Percentiles rank a stretch among this genome's conserved stretches.
Conservation (phyloP, 2,797 vertebrate genomes). For the Otolemur crassicaudatus region DNA sequence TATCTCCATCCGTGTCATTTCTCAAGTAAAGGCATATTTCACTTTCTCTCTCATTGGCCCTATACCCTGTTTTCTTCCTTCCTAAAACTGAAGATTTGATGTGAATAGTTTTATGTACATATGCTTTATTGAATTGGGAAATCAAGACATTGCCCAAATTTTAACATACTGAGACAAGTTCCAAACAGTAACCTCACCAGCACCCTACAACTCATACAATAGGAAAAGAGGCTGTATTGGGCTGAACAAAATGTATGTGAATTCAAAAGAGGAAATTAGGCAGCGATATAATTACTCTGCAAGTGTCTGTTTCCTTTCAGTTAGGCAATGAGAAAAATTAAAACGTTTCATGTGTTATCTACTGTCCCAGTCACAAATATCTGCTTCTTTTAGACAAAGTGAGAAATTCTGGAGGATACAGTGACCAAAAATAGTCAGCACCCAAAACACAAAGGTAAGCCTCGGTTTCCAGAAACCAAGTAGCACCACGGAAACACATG, state of each 20-base stretch:
- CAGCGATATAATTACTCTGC: neutral
- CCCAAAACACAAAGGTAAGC: neutral
- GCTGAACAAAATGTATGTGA: neutral
- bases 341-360: neutral
- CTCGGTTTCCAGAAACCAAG: neutral
- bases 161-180: neutral
- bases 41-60: neutral
- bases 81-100: neutral
- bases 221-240: neutral
- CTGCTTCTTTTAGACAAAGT: neutral
- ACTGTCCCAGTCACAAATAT: neutral
- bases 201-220: neutral
- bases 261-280: neutral
- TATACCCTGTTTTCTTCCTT: neutral
- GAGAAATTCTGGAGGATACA: neutral
- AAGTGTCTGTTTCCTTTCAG: neutral
- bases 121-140: neutral
- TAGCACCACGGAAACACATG: neutral
- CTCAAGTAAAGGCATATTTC: neutral
- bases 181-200: slow-evolving; percentile 9
- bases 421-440: slow-evolving; percentile 24
- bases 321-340: neutral
- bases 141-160: neutral
- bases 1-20: neutral
- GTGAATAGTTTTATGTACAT: neutral